Evolutionary conservation across 1,140 invertebrate species (phyloP), one percentile per base, ranked within the genome.

Genomic region (Dinoponera quadriceps): DNA sequence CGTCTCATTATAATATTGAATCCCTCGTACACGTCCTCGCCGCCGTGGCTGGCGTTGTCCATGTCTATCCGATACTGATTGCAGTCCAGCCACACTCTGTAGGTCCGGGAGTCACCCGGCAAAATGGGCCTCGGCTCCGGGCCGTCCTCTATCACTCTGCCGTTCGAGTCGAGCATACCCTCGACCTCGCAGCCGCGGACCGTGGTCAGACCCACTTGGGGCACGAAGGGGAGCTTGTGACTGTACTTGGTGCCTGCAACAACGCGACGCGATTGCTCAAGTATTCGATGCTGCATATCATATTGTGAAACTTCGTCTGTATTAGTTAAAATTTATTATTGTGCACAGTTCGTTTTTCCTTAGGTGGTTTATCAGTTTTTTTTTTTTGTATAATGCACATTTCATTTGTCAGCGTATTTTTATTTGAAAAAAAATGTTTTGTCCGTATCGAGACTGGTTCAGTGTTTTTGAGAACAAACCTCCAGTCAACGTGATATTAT

Each of bases 121-220:
- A 99, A 93, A 83, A 96, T 95, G 0, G 98, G 98, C 83, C 96
- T 95, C 0, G 98, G 98, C 87, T 99, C 98, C 0, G 98, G 97
- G 0, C 98, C 98, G 94, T 99, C 99, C 94, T 99, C 99, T 74
- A 99, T 99, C 1, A 99, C 97, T 85, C 98, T 96, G 0, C 99
- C 99, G 86, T 98, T 97, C 22, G 97, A 96, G 93, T 99, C 99
- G n/a, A 99, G 93, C 98, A 99, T 98, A 18, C 99, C 99, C 94
- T 99, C 99, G 27, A 99, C 97, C 94, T 99, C 99, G 95, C 99
- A 99, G 0, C 99, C 99, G 54, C 99, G 95, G 0, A 99, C 98
- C 92, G 97, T 98, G 0, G 96, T 96, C 62, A 99, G 95, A 1
- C 99, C 98, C 51, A 99, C 98, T 95, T 99, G 98, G 0, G 97